A percentile compares a stretch with the other conserved stretches of the same genome.
phyloP scores from a whole-genome alignment of 2,797 vertebrate genomes.

The Poecile montanus region DNA sequence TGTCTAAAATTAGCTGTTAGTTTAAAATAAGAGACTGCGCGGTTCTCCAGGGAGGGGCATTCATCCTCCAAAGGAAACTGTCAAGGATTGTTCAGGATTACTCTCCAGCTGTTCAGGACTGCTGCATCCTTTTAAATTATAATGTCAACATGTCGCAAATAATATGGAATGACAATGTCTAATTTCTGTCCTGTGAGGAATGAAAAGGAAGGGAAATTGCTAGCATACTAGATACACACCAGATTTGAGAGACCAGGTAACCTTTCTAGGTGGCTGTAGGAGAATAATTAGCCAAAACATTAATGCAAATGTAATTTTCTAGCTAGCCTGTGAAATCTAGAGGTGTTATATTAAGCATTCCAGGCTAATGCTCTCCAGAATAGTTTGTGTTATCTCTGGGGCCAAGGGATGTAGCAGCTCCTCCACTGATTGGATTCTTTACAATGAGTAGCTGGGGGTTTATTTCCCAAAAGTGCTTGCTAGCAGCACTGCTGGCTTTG shows the following conservation, averaged over 20 bases:
- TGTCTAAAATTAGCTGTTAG: conserved; percentile 68
- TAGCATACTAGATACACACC: conserved; percentile 25
- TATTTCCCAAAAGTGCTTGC: neutral
- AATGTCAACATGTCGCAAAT: conserved; percentile 66
- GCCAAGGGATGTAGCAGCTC: neutral
- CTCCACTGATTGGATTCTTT: neutral
- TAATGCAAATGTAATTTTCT: conserved; percentile 21
- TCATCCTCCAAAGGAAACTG: conserved; percentile 69
- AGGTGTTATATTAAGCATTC: neutral
- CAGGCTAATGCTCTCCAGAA: neutral
- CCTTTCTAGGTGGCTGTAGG: neutral
- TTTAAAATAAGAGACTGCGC: conserved; percentile 63
- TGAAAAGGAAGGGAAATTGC: conserved; percentile 64
- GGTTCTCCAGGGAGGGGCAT: conserved; percentile 59
- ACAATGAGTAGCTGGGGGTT: neutral
- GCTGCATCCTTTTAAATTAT: conserved; percentile 71
- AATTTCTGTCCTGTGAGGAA: conserved; percentile 67
- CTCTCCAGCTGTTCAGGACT: conserved; percentile 71
- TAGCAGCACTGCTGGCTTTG: neutral
- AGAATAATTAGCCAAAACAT: conserved; percentile 43
- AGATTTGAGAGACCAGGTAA: conserved; percentile 43
- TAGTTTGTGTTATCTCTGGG: neutral
- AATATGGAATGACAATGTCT: conserved; percentile 62
- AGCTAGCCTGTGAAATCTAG: neutral
- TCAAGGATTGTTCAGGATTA: conserved; percentile 71